Conservation (phyloP, 1,140 invertebrate species). For the Dreissena rostriformis region DNA sequence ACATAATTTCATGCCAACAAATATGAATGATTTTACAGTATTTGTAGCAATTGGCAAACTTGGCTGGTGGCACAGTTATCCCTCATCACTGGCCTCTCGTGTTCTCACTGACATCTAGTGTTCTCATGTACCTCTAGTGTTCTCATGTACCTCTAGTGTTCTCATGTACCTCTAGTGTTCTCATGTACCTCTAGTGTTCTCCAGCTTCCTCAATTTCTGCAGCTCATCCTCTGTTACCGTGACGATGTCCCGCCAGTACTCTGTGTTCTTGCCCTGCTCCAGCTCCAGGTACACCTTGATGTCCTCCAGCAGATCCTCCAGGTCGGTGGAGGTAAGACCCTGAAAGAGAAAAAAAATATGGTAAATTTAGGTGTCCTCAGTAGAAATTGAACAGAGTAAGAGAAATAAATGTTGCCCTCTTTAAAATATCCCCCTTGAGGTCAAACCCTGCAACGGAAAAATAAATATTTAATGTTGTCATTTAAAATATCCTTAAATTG, state of each 20-base stretch:
- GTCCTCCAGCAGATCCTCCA: constrained; percentile 99
- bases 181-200: constrained; percentile 82
- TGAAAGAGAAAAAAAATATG: constrained; percentile 45
- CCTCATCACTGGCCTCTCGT: no score
- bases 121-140: constrained; percentile 81
- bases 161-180: constrained; percentile 81
- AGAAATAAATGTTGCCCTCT: no score
- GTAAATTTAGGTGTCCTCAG: not conserved
- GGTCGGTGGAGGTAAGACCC: constrained; percentile 93
- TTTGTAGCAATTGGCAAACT: no score
- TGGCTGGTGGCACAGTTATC: not conserved
- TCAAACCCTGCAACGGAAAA: no score
- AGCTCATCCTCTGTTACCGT: constrained; percentile 98
- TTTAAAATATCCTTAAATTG: no score
- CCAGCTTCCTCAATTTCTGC: constrained; percentile 89
- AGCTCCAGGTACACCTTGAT: constrained; percentile 89
- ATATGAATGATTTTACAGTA: no score
- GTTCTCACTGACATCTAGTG: constrained; percentile 72
- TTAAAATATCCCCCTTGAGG: no score
- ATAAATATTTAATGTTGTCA: no score
- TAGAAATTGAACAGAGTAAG: no score
- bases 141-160: constrained; percentile 81
- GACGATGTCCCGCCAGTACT: constrained; percentile 98
- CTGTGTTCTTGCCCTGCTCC: constrained; percentile 90
- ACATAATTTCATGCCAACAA: no score